phyloP scores from a whole-genome alignment of 92 coral and sea anemone species.

The Phenganax marumi region DNA sequence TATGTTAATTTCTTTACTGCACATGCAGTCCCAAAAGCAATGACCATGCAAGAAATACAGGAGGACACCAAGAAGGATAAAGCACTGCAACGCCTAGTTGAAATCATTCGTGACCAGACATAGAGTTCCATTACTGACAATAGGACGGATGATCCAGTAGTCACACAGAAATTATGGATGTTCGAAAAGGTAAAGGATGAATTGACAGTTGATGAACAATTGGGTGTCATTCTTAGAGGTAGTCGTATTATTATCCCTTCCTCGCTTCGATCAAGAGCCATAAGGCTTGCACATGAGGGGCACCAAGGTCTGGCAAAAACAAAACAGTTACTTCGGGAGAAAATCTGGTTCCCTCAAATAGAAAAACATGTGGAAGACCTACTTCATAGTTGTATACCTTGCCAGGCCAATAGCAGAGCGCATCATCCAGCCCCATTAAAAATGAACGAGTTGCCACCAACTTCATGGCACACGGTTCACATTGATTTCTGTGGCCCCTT shows the following conservation, averaged over 20 bases:
- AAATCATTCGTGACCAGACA: background rate
- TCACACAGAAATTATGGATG: background rate
- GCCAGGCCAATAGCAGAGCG: slow-evolving; percentile 50
- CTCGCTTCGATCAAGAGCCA: too few species aligned
- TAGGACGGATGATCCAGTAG: background rate
- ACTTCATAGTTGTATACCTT: slow-evolving; percentile 22
- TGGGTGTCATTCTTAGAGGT: too few species aligned
- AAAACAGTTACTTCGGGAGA: slow-evolving; percentile 34
- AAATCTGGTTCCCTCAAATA: slow-evolving; percentile 34
- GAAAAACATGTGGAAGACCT: slow-evolving; percentile 32
- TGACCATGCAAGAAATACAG: slow-evolving; percentile 15
- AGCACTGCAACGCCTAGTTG: background rate
- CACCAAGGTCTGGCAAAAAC: too few species aligned
- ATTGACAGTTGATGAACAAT: too few species aligned
- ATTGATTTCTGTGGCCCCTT: background rate
- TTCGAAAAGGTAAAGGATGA: too few species aligned
- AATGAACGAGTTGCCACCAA: slow-evolving; percentile 30
- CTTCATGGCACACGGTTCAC: background rate
- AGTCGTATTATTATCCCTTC: too few species aligned
- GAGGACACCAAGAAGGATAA: background rate
- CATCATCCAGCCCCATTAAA: slow-evolving; percentile 34
- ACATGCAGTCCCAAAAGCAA: slow-evolving; percentile 22
- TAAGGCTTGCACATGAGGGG: too few species aligned
- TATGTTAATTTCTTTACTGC: slow-evolving; percentile 12
- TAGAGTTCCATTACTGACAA: background rate